A percentile compares a stretch with the other conserved stretches of the same genome.
phyloP scores from a whole-genome alignment of 1,140 invertebrate genomes.

The Carcinoscorpius rotundicauda region DNA sequence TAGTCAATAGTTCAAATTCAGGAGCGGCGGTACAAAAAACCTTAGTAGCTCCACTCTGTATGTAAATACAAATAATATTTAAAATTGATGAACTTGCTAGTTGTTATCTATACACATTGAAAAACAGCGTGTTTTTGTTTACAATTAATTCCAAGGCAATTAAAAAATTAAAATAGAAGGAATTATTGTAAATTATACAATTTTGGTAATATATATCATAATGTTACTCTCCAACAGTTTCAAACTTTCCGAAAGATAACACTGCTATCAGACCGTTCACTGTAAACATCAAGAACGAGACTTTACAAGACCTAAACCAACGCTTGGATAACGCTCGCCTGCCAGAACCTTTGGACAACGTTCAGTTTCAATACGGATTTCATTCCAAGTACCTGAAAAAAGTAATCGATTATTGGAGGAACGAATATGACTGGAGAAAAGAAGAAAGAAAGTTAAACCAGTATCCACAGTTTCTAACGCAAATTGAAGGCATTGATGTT shows the following conservation, averaged over 20 bases:
- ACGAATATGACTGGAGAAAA: slow-evolving; percentile 58
- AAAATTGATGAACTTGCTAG: too few relatives aligned
- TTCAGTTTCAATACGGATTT: slow-evolving; percentile 62
- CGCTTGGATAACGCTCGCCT: slow-evolving; percentile 12
- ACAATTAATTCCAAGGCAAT: too few relatives aligned
- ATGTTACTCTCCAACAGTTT: too few relatives aligned
- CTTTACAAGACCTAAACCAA: slow-evolving; percentile 15
- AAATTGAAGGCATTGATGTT: slow-evolving; percentile 55
- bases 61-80: too few relatives aligned
- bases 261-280: slow-evolving; percentile 14
- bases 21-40: too few relatives aligned
- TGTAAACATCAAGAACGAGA: slow-evolving; percentile 12
- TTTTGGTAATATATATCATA: too few relatives aligned
- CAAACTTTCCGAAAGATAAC: slow-evolving; percentile 4
- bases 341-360: slow-evolving; percentile 45
- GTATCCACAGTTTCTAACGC: slow-evolving; percentile 27
- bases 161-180: too few relatives aligned
- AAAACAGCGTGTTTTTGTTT: too few relatives aligned
- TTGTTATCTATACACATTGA: too few relatives aligned
- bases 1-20: too few relatives aligned
- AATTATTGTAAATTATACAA: too few relatives aligned
- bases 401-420: slow-evolving; percentile 56
- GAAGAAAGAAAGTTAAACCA: slow-evolving; percentile 47
- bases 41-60: too few relatives aligned
- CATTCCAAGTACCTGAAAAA: slow-evolving; percentile 53